A percentile compares a stretch with the other conserved stretches of the same genome.
phyloP scores from a whole-genome alignment of 2,888 invertebrate species.

The Chrysotoxum bicinctum region DNA sequence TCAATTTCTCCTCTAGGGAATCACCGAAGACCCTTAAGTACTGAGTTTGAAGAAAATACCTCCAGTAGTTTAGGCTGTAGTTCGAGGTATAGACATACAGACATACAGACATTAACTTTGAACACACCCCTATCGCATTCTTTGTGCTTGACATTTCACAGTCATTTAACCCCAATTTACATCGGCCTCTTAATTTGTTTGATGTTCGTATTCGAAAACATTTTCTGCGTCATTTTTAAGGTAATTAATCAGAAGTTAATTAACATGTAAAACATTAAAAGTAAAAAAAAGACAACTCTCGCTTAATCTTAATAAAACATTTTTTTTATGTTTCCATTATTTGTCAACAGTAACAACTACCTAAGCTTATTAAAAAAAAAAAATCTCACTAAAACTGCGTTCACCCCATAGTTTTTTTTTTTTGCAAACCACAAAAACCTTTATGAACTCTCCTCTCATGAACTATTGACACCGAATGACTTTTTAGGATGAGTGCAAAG shows the following conservation, averaged over 20 bases:
- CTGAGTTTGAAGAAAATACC: too few species aligned
- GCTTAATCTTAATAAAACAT: conserved; percentile 64
- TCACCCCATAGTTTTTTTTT: conserved; percentile 57
- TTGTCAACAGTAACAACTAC: conserved; percentile 22
- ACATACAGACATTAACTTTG: too few species aligned
- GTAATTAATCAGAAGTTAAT: conserved; percentile 62
- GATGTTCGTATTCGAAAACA: too few species aligned
- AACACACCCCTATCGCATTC: too few species aligned
- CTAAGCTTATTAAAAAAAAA: background rate
- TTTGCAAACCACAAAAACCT: conserved; percentile 63
- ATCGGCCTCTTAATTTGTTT: too few species aligned
- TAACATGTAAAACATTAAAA: conserved; percentile 41
- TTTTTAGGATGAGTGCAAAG: conserved; percentile 62
- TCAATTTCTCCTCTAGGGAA: too few species aligned
- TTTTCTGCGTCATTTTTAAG: background rate
- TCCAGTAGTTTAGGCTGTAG: too few species aligned
- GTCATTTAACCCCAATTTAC: too few species aligned
- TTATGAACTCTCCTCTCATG: conserved; percentile 42
- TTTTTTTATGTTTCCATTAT: conserved; percentile 48
- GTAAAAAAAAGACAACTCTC: conserved; percentile 9
- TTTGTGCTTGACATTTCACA: too few species aligned
- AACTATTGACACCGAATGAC: conserved; percentile 69
- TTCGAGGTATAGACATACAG: too few species aligned
- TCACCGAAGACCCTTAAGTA: too few species aligned
- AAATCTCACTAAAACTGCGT: background rate